Evolutionary conservation across 1,140 invertebrate genomes (phyloP), one percentile per base, ranked within the genome.

Genomic region (Caerostris darwini): DNA sequence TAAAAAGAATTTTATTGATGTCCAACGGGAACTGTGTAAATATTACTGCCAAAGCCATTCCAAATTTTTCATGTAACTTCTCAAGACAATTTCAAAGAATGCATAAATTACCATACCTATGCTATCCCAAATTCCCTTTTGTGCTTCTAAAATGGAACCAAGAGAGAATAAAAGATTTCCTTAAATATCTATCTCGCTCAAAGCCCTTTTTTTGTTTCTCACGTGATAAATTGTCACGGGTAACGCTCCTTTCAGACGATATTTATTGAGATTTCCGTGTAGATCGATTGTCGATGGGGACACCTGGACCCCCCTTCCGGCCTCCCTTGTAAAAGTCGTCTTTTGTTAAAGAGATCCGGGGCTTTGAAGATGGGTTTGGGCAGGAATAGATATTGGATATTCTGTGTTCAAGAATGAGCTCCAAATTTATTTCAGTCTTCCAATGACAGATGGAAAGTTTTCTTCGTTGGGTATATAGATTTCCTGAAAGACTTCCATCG

Each of bases 231-330:
- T 53, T 77, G 71, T 77, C 71, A 77, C 71, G 71, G 34, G 71
- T 77, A 34, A 77, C 71, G 34, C 10, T 77, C 8, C 10, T 77
- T 50, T 77, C 71, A 77, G 71, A 77, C 71, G 71, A 77, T 77
- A 77, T 77, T 77, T 77, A 77, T 77, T 77, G 50, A 77, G 71
- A 77, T 77, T 77, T 77, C 71, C 71, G 12, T 34, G 34, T 50
- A 77, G 71, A 77, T 77, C 71, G 71, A 77, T 77, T 77, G 71
- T 10, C 71, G 34, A 77, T 77, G 34, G 2, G 34, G 34, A 7
- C 71, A 7, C 2, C 10, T 71, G 19, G 69, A 34, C 4, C 19
- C 34, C 34, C 34, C 19, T 50, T 50, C 34, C 8, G 2, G 71
- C 71, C n/a, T n/a, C 3, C n/a, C n/a, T 12, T 17, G 34, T 34